A percentile compares a stretch with the other conserved stretches of the same genome.
Evolutionary conservation across 2,888 invertebrate species (phyloP).

Genomic region (Leptinotarsa peninsularis): DNA sequence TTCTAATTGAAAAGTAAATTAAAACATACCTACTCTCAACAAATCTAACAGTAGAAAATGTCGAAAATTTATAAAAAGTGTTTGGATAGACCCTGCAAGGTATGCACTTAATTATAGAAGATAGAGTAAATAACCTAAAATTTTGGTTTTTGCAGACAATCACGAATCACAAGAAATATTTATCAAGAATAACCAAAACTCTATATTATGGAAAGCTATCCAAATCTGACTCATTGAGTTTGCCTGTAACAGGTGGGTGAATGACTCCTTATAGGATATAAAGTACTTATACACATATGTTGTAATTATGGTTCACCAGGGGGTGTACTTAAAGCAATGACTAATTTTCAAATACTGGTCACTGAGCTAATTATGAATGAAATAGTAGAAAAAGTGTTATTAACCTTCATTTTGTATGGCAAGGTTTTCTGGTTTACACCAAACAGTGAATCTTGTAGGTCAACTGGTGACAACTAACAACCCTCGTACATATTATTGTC

Average conservation of each 20-base stretch:
- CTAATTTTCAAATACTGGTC: too few relatives aligned
- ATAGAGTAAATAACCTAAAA: too few relatives aligned
- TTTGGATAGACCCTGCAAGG: conserved; percentile 55
- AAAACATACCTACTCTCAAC: background rate
- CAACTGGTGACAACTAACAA: too few relatives aligned
- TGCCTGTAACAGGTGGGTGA: conserved; percentile 82
- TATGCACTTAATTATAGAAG: conserved; percentile 27
- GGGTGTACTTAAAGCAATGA: too few relatives aligned
- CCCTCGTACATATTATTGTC: too few relatives aligned
- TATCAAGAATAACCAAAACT: conserved; percentile 86
- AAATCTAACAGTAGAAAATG: conserved; percentile 46
- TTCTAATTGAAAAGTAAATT: too few relatives aligned
- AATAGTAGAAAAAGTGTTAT: too few relatives aligned
- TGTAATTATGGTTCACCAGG: background rate
- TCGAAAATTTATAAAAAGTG: conserved; percentile 57
- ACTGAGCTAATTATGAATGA: too few relatives aligned
- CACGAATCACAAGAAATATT: conserved; percentile 81
- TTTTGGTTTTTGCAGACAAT: conserved; percentile 67
- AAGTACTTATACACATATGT: background rate
- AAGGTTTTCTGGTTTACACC: too few relatives aligned
- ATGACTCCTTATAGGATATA: background rate
- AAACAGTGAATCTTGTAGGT: too few relatives aligned
- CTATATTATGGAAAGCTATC: conserved; percentile 88
- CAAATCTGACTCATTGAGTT: conserved; percentile 77
- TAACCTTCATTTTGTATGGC: too few relatives aligned